These are phyloP conservation scores for Epizoanthus scotinus DNA, from an alignment of 92 coral and sea anemone genomes.

Conservation along the genomic window DNA sequence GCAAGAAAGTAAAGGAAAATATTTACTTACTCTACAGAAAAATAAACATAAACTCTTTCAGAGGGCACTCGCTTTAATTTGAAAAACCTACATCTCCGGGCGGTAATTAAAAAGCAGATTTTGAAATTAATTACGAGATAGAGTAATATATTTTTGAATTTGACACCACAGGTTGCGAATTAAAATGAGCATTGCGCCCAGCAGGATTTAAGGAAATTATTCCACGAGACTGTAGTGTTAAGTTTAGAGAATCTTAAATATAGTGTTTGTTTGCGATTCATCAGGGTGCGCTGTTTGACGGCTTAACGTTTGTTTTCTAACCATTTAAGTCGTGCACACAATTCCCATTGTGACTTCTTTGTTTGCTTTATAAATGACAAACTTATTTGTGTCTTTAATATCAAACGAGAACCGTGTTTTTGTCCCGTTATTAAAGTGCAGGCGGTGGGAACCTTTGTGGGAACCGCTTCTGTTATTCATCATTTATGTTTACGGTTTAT, in stretches of 20 bases:
- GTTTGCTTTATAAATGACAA: constrained; percentile 70
- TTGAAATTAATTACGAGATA: constrained; percentile 37
- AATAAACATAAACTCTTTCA: constrained; percentile 54
- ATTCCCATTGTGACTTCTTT: constrained; percentile 59
- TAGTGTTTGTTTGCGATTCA: constrained; percentile 23
- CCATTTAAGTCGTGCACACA: constrained; percentile 40
- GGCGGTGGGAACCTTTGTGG: constrained; percentile 41
- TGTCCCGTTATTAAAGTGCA: constrained; percentile 34
- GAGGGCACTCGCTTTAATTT: constrained; percentile 77
- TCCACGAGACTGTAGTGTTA: constrained; percentile 12
- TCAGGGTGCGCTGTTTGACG: constrained; percentile 28
- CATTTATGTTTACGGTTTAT: constrained; percentile 31
- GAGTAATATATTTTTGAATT: constrained; percentile 42
- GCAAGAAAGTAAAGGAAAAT: constrained; percentile 45
- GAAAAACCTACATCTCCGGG: constrained; percentile 80
- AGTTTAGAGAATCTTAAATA: constrained; percentile 19
- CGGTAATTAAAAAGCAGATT: constrained; percentile 67
- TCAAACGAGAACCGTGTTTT: constrained; percentile 44
- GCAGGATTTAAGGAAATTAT: constrained; percentile 36
- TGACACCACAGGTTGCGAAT: constrained; percentile 42
- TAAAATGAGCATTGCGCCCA: constrained; percentile 23
- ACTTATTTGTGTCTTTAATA: constrained; percentile 52
- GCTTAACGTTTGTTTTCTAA: constrained; percentile 25
- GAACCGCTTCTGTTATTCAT: constrained; percentile 33
- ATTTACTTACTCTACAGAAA: constrained; percentile 65